phyloP scores from a whole-genome alignment of 2,797 vertebrate genomes.

The Cossypha heuglini region DNA sequence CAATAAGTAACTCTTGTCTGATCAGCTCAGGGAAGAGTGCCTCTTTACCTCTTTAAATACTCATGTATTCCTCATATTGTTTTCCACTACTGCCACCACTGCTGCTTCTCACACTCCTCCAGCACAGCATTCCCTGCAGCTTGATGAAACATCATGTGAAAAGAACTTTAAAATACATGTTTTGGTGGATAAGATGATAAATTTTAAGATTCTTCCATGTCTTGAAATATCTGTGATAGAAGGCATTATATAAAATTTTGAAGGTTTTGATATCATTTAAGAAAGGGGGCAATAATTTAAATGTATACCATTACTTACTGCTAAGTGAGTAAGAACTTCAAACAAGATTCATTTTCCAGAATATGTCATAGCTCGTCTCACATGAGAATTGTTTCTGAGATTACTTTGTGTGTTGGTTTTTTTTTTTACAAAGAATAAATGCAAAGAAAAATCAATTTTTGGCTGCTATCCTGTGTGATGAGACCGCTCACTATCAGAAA shows the following conservation, averaged over 20 bases:
- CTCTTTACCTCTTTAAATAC: background rate
- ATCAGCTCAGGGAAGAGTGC: rapidly evolving
- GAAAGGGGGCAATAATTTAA: background rate
- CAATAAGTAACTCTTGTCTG: background rate
- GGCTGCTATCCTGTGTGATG: background rate
- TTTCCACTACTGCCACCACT: background rate
- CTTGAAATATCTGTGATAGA: background rate
- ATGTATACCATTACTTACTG: background rate
- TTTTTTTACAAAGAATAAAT: background rate
- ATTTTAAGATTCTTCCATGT: background rate
- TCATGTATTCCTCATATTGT: background rate
- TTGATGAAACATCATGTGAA: background rate
- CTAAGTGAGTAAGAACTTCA: background rate
- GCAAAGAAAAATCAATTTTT: background rate
- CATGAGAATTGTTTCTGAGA: background rate
- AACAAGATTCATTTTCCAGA: background rate
- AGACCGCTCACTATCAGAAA: background rate
- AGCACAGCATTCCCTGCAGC: background rate
- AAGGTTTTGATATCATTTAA: background rate
- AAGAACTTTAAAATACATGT: background rate
- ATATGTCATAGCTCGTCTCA: background rate
- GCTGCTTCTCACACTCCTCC: background rate
- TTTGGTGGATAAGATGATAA: background rate
- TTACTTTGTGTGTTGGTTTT: background rate
- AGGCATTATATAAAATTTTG: background rate